A percentile compares a stretch with the other conserved stretches of the same genome.
Evolutionary conservation across 2,888 invertebrate species (phyloP).

Genomic region (Eudasyphora cyanicolor): DNA sequence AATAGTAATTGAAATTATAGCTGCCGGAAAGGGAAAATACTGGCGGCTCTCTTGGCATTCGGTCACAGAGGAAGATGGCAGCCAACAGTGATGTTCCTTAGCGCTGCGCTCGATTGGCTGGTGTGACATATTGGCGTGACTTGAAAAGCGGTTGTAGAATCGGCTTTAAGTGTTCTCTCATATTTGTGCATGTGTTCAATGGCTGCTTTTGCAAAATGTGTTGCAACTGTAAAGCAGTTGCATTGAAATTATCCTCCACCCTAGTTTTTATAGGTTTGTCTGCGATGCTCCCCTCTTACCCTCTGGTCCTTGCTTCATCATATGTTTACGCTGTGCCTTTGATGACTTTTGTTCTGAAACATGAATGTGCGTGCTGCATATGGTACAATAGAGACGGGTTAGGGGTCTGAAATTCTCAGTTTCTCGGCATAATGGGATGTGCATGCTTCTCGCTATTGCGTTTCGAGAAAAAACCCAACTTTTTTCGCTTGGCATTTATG

Average conservation of each 20-base stretch:
- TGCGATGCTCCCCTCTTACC: background rate
- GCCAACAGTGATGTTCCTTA: constrained; percentile 13
- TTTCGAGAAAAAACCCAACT: too few species aligned
- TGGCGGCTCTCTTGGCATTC: background rate
- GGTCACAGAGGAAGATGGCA: background rate
- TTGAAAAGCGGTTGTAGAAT: constrained; percentile 4
- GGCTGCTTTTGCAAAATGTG: background rate
- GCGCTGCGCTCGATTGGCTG: background rate
- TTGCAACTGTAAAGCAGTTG: background rate
- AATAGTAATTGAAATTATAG: constrained; percentile 78
- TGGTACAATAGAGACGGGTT: background rate
- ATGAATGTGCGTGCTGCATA: constrained; percentile 3
- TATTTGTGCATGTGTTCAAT: constrained; percentile 21
- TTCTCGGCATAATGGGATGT: background rate
- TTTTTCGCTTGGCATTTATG: constrained; percentile 9
- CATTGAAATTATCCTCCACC: background rate
- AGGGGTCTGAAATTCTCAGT: background rate
- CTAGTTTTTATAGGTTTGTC: constrained; percentile 36
- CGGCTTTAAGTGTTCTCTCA: background rate
- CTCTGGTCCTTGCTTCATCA: background rate
- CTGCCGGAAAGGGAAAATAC: constrained; percentile 50
- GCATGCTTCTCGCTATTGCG: constrained; percentile 6
- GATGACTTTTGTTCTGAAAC: constrained; percentile 49
- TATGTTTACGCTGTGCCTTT: background rate
- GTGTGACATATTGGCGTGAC: constrained; percentile 12